Evolutionary conservation across 2,797 vertebrate genomes (phyloP).

Genomic region (Tapera naevia): DNA sequence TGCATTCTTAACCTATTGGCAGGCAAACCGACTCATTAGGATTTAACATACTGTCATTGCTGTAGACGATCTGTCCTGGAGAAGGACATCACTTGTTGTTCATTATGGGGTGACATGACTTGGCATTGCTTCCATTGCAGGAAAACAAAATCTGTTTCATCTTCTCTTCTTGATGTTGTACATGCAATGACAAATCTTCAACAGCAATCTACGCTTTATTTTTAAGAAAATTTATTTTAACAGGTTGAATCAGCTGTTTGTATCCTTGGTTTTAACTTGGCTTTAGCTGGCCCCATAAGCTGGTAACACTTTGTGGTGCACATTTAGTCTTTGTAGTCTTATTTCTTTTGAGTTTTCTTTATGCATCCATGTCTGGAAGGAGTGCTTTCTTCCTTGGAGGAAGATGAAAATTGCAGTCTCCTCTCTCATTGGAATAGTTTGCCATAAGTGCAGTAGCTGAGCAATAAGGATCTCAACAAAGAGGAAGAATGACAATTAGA

Average conservation of each 20-base stretch:
- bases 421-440: background rate
- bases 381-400: background rate
- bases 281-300: background rate
- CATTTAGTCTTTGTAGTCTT: background rate
- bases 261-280: background rate
- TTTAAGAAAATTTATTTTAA: background rate
- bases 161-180: background rate
- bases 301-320: background rate
- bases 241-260: background rate
- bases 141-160: background rate
- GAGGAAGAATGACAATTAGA: background rate
- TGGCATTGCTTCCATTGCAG: accelerated
- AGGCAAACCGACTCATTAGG: background rate
- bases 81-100: background rate
- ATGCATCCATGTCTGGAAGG: background rate
- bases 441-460: background rate
- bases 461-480: background rate
- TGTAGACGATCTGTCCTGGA: background rate
- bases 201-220: background rate
- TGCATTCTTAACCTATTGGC: background rate
- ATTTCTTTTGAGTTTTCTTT: background rate
- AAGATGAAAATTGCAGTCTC: background rate
- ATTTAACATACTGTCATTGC: background rate
- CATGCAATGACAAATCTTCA: background rate
- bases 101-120: background rate